Base-by-base conservation (phyloP, 2,797 vertebrate species). In the Vireo griseus region DNA sequence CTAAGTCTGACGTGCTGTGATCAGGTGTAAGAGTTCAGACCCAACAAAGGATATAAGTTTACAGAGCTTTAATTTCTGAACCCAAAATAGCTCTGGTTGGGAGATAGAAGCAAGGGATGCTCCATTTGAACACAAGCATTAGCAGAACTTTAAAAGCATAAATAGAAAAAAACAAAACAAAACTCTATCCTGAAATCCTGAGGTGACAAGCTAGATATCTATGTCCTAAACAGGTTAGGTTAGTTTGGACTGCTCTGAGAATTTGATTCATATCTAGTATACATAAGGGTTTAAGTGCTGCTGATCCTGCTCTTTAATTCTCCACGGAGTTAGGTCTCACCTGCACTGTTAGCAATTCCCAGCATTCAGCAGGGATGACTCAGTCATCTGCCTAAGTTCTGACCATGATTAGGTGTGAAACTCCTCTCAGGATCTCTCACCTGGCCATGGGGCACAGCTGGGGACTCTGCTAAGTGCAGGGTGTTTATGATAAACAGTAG, bases 331-430 rank as follows among this genome's bases (percentile, higher is more conserved):
- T 69, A 9, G 31, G 13, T 74, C 33, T 74, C 26, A 22, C 29
- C 22, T 2, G 0, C 7, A 4, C 6, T 40, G 33, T 63, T 48
- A 77, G 29, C 1, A 0, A 39, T 83, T 52, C n/a, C 37, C 33
- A 7, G 33, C 4, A 8, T 26, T 74, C 15, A 25, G 45, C 17
- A 33, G 48, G 11, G 29, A 13, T 57, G 42, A 59, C 40, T 90
- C 33, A 8, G 13, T 54, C 39, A n/a, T 28, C 22, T 71, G 21
- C 47, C 37, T 61, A 2, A 15, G 57, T 83, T 78, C 61, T 93
- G 54, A 33, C 42, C 11, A 1, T 37, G 45, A 18, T 7, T 61
- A 40, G 10, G 7, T 63, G 54, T 77, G 29, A 47, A 0, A 13
- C 50, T 90, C 40, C 9, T 77, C 55, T 73, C 26, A 45, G 29